Conservation (phyloP, 2,797 vertebrate species). For the Lithobates pipiens region DNA sequence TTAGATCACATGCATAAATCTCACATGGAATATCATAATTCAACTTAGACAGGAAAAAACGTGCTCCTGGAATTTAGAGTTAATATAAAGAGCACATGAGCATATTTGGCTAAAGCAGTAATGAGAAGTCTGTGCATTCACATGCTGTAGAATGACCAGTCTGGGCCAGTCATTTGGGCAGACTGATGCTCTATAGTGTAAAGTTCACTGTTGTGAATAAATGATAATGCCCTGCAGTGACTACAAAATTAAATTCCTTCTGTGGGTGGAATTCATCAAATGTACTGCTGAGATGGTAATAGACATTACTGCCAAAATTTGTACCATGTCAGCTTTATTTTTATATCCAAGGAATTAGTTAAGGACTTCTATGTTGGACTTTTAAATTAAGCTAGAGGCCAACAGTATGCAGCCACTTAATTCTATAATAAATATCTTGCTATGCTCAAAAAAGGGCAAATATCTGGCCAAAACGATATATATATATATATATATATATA, state of each 20-base stretch:
- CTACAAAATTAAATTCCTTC: constrained; percentile 51
- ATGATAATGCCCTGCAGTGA: constrained; percentile 60
- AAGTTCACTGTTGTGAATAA: constrained; percentile 56
- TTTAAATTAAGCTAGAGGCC: constrained; percentile 20
- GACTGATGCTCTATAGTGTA: constrained; percentile 33
- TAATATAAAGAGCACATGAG: background rate
- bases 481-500: no score
- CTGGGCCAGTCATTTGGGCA: constrained; percentile 13
- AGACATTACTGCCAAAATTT: constrained; percentile 55
- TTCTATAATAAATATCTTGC: background rate
- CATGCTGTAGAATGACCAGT: constrained; percentile 30
- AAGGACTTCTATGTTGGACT: constrained; percentile 22
- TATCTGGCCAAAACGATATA: background rate
- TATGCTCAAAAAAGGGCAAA: background rate
- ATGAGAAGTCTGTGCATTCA: background rate
- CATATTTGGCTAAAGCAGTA: background rate
- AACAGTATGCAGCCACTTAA: background rate
- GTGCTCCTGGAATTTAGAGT: background rate
- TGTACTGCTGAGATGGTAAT: constrained; percentile 55
- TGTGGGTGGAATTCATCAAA: constrained; percentile 56
- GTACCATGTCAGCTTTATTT: constrained; percentile 57
- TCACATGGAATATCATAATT: background rate
- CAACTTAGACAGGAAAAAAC: background rate
- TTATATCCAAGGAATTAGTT: constrained; percentile 34
- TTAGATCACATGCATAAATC: background rate